phyloP scores from a whole-genome alignment of 1,140 invertebrate genomes.

The Danaus plexippus region DNA sequence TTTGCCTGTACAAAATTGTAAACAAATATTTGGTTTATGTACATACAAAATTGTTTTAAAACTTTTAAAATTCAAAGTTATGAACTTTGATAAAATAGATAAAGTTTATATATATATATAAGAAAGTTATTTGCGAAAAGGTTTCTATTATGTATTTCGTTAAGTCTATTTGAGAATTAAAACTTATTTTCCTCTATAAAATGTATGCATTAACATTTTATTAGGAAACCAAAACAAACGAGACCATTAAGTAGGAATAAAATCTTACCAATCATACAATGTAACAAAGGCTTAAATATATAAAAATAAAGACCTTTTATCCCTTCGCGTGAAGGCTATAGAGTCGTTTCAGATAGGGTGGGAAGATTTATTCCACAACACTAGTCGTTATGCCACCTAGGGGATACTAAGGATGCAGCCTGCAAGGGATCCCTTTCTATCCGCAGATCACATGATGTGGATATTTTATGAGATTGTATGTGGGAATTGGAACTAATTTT shows the following conservation, averaged over 20 bases:
- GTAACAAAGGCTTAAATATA: conserved; percentile 49
- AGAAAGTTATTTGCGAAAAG: too few relatives aligned
- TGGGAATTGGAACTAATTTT: conserved; percentile 50
- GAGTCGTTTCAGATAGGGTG: conserved; percentile 41
- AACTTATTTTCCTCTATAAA: too few relatives aligned
- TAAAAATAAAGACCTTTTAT: conserved; percentile 67
- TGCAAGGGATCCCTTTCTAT: conserved; percentile 41
- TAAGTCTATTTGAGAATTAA: too few relatives aligned
- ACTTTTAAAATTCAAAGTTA: too few relatives aligned
- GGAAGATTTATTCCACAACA: conserved; percentile 66
- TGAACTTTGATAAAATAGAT: too few relatives aligned
- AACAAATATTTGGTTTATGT: conserved; percentile 19
- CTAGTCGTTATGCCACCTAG: conserved; percentile 61
- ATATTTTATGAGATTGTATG: conserved; percentile 48
- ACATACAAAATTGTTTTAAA: conserved; percentile 24
- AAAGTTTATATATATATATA: too few relatives aligned
- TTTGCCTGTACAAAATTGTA: conserved; percentile 34
- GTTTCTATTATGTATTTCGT: too few relatives aligned
- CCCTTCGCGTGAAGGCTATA: conserved; percentile 47
- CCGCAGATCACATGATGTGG: conserved; percentile 46
- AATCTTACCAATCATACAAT: conserved; percentile 53
- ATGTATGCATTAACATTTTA: too few relatives aligned
- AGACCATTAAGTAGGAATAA: conserved; percentile 37
- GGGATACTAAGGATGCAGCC: conserved; percentile 54
- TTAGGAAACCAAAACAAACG: too few relatives aligned